Evolutionary conservation across 2,113 vertebrate genomes (phyloP).

Genomic region (Miniopterus natalensis): DNA sequence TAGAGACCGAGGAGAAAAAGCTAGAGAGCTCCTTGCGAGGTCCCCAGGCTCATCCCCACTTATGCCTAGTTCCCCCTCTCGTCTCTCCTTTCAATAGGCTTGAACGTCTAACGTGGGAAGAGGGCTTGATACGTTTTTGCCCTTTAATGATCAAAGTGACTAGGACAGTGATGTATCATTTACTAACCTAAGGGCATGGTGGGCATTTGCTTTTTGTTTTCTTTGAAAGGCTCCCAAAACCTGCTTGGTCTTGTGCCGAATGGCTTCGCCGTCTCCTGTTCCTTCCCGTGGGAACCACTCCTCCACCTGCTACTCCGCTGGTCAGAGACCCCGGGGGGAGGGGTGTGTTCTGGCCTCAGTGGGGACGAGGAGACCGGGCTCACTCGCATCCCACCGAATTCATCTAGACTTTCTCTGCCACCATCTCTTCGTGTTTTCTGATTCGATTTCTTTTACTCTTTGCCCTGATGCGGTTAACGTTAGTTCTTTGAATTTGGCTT

Average conservation of each 20-base stretch:
- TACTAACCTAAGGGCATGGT: background rate
- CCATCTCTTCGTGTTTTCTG: background rate
- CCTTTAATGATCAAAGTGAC: background rate
- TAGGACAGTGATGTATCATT: constrained; percentile 7
- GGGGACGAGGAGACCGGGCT: background rate
- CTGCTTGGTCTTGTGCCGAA: background rate
- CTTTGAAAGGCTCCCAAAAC: background rate
- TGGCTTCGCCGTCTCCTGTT: background rate
- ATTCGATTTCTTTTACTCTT: constrained; percentile 41
- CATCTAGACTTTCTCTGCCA: background rate
- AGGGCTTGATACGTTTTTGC: constrained; percentile 18
- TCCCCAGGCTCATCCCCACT: background rate
- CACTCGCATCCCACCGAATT: background rate
- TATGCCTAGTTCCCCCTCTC: background rate
- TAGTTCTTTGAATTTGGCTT: constrained; percentile 12
- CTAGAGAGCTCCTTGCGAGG: background rate
- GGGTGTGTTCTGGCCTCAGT: background rate
- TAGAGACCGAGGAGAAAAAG: background rate
- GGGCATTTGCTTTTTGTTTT: constrained; percentile 36
- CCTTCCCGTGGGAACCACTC: background rate
- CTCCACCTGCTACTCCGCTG: background rate
- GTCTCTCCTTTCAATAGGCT: constrained; percentile 6
- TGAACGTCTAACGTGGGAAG: constrained; percentile 27
- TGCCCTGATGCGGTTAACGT: background rate
- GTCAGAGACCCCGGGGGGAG: background rate